These are phyloP conservation scores for Cydia pomonella DNA, from an alignment of 1,140 invertebrate genomes.

Conservation along the genomic window DNA sequence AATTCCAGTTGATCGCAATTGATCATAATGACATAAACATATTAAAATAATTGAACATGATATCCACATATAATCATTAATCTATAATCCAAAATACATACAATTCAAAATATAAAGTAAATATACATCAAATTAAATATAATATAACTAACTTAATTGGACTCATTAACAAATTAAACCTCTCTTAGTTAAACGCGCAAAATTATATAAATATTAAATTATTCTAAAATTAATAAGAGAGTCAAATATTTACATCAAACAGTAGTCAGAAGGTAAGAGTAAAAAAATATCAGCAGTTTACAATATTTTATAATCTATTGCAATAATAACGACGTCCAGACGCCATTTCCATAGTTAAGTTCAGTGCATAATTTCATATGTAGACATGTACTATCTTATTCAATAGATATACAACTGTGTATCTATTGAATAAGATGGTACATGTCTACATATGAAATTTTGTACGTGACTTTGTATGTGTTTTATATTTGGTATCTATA, in stretches of 20 bases:
- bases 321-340: neutral
- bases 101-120: conserved; percentile 24
- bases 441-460: no score
- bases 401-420: conserved; percentile 20
- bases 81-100: conserved; percentile 4
- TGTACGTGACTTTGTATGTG: neutral
- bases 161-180: conserved; percentile 27
- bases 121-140: conserved; percentile 20
- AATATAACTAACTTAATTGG: conserved; percentile 24
- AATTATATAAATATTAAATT: conserved; percentile 22
- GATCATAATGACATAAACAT: neutral
- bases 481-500: conserved; percentile 37
- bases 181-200: conserved; percentile 5
- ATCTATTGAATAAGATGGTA: no score
- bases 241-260: conserved; percentile 31
- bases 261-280: neutral
- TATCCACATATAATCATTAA: neutral
- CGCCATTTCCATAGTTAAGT: neutral
- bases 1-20: conserved; percentile 26
- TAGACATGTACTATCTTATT: neutral
- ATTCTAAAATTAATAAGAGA: conserved; percentile 16
- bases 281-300: conserved; percentile 28
- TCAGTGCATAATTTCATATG: neutral
- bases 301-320: neutral
- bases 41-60: conserved; percentile 21